phyloP scores from a whole-genome alignment of 2,113 vertebrate genomes.

The Scomber colias region DNA sequence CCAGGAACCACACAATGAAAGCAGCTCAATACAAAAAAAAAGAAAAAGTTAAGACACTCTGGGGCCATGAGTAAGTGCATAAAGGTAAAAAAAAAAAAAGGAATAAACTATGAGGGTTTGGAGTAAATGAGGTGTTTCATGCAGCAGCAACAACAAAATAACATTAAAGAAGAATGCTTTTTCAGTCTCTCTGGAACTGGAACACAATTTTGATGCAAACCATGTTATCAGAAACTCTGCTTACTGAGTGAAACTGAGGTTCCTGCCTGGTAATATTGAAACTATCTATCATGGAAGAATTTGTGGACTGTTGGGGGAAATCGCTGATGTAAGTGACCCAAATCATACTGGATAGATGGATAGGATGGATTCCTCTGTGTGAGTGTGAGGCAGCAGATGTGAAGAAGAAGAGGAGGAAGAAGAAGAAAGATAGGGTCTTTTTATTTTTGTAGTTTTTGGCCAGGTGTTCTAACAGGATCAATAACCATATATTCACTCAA shows the following conservation, averaged over 20 bases:
- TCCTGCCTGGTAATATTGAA: constrained; percentile 53
- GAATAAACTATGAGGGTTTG: constrained; percentile 17
- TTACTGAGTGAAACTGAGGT: constrained; percentile 23
- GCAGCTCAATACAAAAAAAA: constrained; percentile 33
- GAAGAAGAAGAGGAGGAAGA: background rate
- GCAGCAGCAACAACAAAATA: constrained; percentile 42
- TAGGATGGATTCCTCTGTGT: background rate
- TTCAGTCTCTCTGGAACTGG: constrained; percentile 14
- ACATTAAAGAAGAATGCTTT: constrained; percentile 38
- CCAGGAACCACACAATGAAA: constrained; percentile 66
- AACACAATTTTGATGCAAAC: constrained; percentile 35
- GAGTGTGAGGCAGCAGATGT: background rate
- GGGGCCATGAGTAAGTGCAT: constrained; percentile 29
- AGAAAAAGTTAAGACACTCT: constrained; percentile 35
- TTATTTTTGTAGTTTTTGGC: background rate
- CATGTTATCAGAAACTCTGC: constrained; percentile 51
- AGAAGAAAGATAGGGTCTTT: background rate
- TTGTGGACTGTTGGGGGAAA: constrained; percentile 5
- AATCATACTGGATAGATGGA: constrained; percentile 31
- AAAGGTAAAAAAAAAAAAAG: background rate
- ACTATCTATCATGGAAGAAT: constrained; percentile 29
- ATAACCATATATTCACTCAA: no score
- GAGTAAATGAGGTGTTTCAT: constrained; percentile 55
- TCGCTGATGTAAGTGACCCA: constrained; percentile 18
- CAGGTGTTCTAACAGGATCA: no score